These are phyloP conservation scores for Scolanthus callimorphus DNA, from an alignment of 92 coral and sea anemone genomes.

Conservation along the genomic window DNA sequence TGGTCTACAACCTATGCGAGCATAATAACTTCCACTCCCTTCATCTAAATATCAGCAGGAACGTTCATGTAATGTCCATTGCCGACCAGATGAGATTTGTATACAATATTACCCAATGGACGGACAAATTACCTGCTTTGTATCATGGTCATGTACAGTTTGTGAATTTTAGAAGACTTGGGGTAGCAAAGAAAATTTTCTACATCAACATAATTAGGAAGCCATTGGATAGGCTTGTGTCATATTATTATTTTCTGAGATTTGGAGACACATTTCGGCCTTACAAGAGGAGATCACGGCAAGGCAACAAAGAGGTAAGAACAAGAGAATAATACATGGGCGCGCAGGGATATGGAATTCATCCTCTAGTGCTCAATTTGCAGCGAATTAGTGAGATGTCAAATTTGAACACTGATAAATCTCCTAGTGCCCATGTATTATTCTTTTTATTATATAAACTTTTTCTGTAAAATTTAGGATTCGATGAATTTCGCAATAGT, in stretches of 20 bases:
- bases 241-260: constrained; percentile 91
- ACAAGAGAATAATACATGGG: too few species aligned
- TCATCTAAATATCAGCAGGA: constrained; percentile 79
- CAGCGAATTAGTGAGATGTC: too few species aligned
- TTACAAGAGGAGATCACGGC: constrained; percentile 74
- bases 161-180: constrained; percentile 74
- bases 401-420: too few species aligned
- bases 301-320: constrained; percentile 90
- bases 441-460: too few species aligned
- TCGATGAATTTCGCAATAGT: too few species aligned
- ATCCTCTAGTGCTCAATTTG: too few species aligned
- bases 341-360: too few species aligned
- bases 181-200: constrained; percentile 55
- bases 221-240: constrained; percentile 90
- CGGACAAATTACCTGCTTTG: constrained; percentile 71
- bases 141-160: constrained; percentile 94
- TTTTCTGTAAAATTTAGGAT: too few species aligned
- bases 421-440: too few species aligned
- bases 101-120: constrained; percentile 83
- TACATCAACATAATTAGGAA: constrained; percentile 82
- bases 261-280: constrained; percentile 96
- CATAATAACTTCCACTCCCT: constrained; percentile 71
- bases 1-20: constrained; percentile 71
- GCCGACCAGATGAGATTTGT: constrained; percentile 86
- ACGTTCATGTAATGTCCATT: constrained; percentile 70